Evolutionary conservation across 2,113 vertebrate genomes (phyloP).

Genomic region (Galeopterus variegatus): DNA sequence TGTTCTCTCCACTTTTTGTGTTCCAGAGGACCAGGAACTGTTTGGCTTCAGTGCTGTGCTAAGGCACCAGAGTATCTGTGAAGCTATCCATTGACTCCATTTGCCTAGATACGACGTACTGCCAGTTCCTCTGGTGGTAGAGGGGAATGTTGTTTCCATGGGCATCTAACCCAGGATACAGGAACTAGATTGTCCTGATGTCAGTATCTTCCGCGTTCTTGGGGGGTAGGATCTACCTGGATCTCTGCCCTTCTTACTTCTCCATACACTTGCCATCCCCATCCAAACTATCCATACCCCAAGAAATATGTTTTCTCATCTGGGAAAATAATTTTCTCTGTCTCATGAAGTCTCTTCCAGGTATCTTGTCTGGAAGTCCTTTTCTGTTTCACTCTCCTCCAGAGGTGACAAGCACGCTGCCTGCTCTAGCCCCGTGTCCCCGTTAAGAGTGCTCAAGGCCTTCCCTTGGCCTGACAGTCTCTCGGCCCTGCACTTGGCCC

Average conservation of each 20-base stretch:
- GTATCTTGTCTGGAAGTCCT: background rate
- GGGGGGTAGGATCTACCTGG: background rate
- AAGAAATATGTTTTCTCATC: background rate
- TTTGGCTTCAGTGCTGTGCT: background rate
- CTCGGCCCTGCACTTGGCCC: background rate
- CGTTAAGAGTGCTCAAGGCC: background rate
- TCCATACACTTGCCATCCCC: background rate
- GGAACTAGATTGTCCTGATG: background rate
- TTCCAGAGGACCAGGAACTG: background rate
- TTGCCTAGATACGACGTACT: background rate
- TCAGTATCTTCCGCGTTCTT: background rate
- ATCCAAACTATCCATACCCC: background rate
- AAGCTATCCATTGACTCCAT: background rate
- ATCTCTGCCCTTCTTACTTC: background rate
- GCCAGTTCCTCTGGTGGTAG: background rate
- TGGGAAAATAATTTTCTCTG: background rate
- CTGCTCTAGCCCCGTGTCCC: background rate
- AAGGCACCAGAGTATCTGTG: background rate
- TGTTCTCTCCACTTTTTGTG: background rate
- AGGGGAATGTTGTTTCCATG: background rate
- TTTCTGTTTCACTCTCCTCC: background rate
- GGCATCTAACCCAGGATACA: background rate
- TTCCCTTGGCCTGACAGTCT: background rate
- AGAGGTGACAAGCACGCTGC: background rate
- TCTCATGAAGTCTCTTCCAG: background rate